These are phyloP conservation scores for Megathymus violae DNA, from an alignment of 1,140 invertebrate genomes.

Conservation along the genomic window DNA sequence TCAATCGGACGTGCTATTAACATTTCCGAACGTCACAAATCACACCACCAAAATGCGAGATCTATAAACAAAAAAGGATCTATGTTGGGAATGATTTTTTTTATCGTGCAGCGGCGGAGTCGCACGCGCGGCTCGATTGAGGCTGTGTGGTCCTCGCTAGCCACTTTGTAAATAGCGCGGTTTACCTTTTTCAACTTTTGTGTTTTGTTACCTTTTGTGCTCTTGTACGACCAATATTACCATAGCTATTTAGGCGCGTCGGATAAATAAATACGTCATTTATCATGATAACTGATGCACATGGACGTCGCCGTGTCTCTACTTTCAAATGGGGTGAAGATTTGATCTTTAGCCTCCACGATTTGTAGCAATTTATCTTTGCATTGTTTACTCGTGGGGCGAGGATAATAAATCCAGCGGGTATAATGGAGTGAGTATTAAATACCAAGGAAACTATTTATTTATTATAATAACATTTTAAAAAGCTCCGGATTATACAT, in stretches of 20 bases:
- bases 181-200: conserved; percentile 84
- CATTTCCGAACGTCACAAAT: conserved; percentile 83
- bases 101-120: conserved; percentile 71
- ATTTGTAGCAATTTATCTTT: conserved; percentile 71
- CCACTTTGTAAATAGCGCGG: conserved; percentile 84
- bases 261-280: conserved; percentile 84
- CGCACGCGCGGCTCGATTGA: conserved; percentile 83
- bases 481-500: not conserved
- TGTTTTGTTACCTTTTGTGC: conserved; percentile 84
- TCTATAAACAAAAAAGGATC: conserved; percentile 81
- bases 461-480: too few relatives aligned
- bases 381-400: conserved; percentile 61
- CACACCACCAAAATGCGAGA: conserved; percentile 82
- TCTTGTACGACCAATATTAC: conserved; percentile 83
- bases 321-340: conserved; percentile 70
- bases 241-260: conserved; percentile 83
- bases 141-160: conserved; percentile 82
- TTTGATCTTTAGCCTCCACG: conserved; percentile 71
- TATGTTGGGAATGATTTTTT: conserved; percentile 79
- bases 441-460: not conserved
- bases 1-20: conserved; percentile 70
- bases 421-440: conserved; percentile 27
- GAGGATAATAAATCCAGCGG: conserved; percentile 35
- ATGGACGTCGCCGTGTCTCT: conserved; percentile 67
- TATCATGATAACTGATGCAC: conserved; percentile 82